Base-by-base conservation (phyloP, 92 coral and sea anemone species). In the Zoanthus gigantus region DNA sequence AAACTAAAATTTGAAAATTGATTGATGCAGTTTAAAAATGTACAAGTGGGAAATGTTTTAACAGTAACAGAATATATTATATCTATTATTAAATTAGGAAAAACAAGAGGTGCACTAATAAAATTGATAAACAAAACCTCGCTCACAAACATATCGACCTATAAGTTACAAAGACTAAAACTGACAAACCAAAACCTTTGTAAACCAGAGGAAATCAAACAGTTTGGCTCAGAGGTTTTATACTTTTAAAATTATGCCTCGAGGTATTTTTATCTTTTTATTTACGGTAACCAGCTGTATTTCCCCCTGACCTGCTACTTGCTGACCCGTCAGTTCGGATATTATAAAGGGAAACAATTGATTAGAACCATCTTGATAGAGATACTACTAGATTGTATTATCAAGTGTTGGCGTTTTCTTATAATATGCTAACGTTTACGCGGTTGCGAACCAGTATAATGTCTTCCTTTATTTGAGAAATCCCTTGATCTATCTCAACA, bases 261-360 rank as follows among this genome's bases (percentile, higher is more conserved):
- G 15, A 42, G 85, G 74, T 53, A 81, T 81, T 46, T 37, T 29
- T n/a, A 60, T 32, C 68, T 37, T 18, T 63, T 58, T n/a, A 60
- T 42, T 32, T 14, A 37, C 46, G 28, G 6, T 11, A 42, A 48
- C 74, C 74, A 81, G 74, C 74, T 81, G 85, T 66, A 67, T 66
- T 30, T 63, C 71, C 31, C 23, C 34, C 84, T 37, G 84, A 60
- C 31, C 72, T 34, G 72, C 72, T 79, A 58, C 45, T 71, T 46
- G 28, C 73, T 66, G 45, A 81, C 61, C 85, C 75, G 73, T 46
- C 60, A 37, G 2, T 67, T 81, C 75, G 75, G 85, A 81, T 46
- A 81, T n/a, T 71, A 47, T 65, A 81, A 81, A 81, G 63, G 56
- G 66, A 81, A 81, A 81, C 72, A 66, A 31, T 81, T 81, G 65